phyloP scores from a whole-genome alignment of 2,113 vertebrate genomes.

The Gavia stellata region DNA sequence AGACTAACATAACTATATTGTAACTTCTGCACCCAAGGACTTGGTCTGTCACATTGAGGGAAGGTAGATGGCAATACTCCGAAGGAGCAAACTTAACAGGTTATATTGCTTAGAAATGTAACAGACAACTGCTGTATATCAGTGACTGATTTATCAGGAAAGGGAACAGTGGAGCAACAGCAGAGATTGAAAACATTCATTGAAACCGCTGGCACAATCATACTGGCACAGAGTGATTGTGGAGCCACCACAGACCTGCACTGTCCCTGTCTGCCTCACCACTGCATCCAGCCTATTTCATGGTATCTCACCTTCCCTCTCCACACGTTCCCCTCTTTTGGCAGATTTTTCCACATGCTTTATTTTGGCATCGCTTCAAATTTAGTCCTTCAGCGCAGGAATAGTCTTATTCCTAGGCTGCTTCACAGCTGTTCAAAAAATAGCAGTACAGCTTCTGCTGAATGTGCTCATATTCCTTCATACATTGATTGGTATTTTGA shows the following conservation, averaged over 20 bases:
- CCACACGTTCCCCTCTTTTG: rapidly evolving
- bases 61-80: background rate
- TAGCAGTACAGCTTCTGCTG: background rate
- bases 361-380: background rate
- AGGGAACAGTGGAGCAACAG: too few species aligned
- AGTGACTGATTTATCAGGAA: background rate
- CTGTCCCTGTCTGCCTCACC: background rate
- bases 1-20: background rate
- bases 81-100: background rate
- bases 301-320: background rate
- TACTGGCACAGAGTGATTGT: rapidly evolving
- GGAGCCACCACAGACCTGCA: background rate
- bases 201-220: background rate
- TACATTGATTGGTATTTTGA: background rate
- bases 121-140: background rate
- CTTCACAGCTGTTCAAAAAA: background rate
- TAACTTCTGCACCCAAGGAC: background rate
- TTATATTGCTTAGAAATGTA: background rate
- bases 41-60: background rate
- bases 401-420: background rate
- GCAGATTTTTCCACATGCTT: background rate
- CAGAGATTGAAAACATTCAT: background rate
- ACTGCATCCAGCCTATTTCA: background rate
- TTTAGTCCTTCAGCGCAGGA: background rate
- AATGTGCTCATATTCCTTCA: background rate